Evolutionary conservation across 2,113 vertebrate genomes (phyloP).

Genomic region (Phylloscopus trochiloides): DNA sequence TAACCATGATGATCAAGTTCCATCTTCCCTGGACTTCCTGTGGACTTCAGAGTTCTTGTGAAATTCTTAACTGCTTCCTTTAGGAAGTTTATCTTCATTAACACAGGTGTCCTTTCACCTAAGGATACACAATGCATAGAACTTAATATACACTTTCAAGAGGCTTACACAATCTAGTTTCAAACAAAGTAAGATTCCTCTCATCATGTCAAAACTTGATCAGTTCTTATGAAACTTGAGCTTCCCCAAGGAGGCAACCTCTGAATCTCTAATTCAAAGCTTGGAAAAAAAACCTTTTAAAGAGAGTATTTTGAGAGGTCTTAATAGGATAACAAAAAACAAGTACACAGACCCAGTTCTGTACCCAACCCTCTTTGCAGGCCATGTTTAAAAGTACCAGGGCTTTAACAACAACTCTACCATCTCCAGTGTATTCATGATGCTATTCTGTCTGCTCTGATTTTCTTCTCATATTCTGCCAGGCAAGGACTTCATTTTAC

Average conservation of each 20-base stretch:
- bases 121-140: rapidly evolving
- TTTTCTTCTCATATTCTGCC: neutral
- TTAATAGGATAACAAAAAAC: neutral
- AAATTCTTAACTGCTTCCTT: neutral
- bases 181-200: neutral
- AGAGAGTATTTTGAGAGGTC: neutral
- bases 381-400: neutral
- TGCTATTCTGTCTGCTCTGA: neutral
- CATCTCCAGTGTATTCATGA: neutral
- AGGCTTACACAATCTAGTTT: neutral
- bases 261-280: neutral
- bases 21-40: neutral
- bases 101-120: neutral
- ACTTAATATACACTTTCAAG: neutral
- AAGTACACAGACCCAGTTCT: neutral
- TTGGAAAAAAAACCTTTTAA: neutral
- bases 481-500: neutral
- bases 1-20: neutral
- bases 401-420: neutral
- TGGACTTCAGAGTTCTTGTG: neutral
- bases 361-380: neutral
- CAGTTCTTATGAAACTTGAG: neutral
- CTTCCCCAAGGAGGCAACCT: neutral
- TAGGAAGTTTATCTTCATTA: neutral
- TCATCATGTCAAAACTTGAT: neutral